Evolutionary conservation across 1,140 invertebrate species (phyloP).

Genomic region (Scaptomyza hsui): DNA sequence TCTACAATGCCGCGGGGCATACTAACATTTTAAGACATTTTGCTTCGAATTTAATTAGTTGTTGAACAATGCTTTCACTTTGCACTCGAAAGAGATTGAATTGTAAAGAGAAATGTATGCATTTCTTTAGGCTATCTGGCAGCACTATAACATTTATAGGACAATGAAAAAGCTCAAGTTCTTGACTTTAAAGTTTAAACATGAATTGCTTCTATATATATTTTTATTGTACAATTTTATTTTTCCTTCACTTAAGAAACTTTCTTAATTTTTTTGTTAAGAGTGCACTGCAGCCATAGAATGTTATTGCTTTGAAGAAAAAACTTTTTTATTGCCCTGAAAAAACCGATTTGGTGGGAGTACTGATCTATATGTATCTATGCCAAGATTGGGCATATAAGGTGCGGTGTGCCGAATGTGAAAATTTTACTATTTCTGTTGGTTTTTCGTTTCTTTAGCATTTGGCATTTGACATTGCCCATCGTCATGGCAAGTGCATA

Average conservation of each 20-base stretch:
- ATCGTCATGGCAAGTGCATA: conserved; percentile 80
- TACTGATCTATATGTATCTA: conserved; percentile 35
- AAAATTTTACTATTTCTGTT: conserved; percentile 39
- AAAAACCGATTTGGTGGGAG: not conserved
- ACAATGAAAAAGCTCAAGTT: no score
- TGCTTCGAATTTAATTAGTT: conserved; percentile 1
- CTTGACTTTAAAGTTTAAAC: no score
- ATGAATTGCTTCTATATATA: no score
- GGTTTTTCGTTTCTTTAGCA: conserved; percentile 5
- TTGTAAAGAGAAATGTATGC: no score
- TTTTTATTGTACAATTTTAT: no score
- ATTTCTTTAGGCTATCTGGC: no score
- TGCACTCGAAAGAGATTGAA: no score
- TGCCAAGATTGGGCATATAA: conserved; percentile 49
- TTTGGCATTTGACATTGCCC: conserved; percentile 74
- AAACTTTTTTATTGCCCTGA: not conserved
- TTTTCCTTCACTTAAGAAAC: no score
- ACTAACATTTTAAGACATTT: not conserved
- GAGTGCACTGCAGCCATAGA: not conserved
- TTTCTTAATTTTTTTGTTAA: no score
- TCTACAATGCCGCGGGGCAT: conserved; percentile 15
- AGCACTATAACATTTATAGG: no score
- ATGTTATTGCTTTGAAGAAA: not conserved
- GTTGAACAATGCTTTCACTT: no score
- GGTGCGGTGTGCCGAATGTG: conserved; percentile 27